Percentiles rank a stretch among this genome's conserved stretches.
Conservation (phyloP, 2,797 vertebrate species). For the Acrossocheilus fasciatus region DNA sequence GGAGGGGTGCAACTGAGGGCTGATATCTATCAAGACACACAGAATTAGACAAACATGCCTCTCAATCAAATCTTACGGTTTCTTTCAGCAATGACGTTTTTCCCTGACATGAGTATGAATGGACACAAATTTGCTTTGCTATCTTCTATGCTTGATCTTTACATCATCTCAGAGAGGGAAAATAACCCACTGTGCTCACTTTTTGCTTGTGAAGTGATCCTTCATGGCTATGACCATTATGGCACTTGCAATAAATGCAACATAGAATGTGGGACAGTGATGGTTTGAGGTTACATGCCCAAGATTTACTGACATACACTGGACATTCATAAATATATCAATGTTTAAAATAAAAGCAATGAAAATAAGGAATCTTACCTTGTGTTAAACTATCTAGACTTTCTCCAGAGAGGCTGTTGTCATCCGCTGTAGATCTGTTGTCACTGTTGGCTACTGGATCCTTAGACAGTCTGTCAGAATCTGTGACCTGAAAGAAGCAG, state of each 20-base stretch:
- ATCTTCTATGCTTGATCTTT: background rate
- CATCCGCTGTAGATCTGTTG: conserved; percentile 80
- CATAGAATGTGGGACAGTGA: conserved; percentile 43
- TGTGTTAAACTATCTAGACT: conserved; percentile 89
- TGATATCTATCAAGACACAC: conserved; percentile 75
- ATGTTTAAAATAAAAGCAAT: background rate
- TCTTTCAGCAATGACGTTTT: conserved; percentile 31
- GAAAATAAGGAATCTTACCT: conserved; percentile 74
- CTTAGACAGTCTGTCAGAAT: conserved; percentile 78
- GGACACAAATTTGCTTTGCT: background rate
- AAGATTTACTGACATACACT: conserved; percentile 17
- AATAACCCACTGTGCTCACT: background rate
- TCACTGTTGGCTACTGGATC: conserved; percentile 71
- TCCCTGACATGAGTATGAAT: conserved; percentile 5
- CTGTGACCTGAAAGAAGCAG: conserved; percentile 65
- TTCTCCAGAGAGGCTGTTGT: conserved; percentile 91
- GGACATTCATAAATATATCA: background rate
- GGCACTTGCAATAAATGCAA: conserved; percentile 39
- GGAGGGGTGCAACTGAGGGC: conserved; percentile 80
- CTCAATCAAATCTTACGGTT: conserved; percentile 11
- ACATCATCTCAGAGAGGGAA: conserved; percentile 4
- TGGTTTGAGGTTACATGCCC: background rate
- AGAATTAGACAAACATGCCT: conserved; percentile 64
- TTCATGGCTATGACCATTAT: conserved; percentile 25
- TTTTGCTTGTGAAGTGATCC: background rate